Base-by-base conservation (phyloP, 2,888 invertebrate species). In the Bembecia ichneumoniformis region DNA sequence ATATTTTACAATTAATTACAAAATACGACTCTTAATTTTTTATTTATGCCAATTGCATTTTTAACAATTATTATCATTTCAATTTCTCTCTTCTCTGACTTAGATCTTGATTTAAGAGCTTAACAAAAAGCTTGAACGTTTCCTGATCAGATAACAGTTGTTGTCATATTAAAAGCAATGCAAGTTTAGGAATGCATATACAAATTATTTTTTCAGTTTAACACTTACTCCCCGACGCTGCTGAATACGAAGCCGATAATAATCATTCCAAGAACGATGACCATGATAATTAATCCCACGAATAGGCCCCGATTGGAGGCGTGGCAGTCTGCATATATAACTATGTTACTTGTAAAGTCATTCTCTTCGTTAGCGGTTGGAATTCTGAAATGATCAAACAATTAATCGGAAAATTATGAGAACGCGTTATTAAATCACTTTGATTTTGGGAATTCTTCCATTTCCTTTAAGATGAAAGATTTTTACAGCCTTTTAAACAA, bases 301-400 rank as follows among this genome's bases (percentile, higher is more conserved):
- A 94, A 93, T 17, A 94, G 79, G 1, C 94, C 94, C 52, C 91
- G 90, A 78, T 93, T 93, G 49, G 94, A 91, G 1, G 93, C 91
- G 64, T 93, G 92, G 67, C 94, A 94, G 77, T 94, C 94, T 1
- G 92, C 91, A 63, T 91, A 87, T 55, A 92, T 89, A 45, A 91
- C 89, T 35, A 91, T 77, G 63, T 89, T 89, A 58, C 88, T 89
- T 3, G 81, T 89, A 62, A 74, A 89, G 49, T 86, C 82, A 49
- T 86, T 87, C 3, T 87, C 87, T 58, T 84, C 88, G 48, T 71
- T 79, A 3, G 82, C 81, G 47, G 80, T 78, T 7, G 87, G 83
- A 34, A 84, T 74, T 56, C 88, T 87, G 57, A 11, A 35, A 43
- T n/a, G n/a, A n/a, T n/a, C n/a, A n/a, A n/a, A n/a, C n/a, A n/a